Percentiles rank a stretch among this genome's conserved stretches.
Conservation (phyloP, 1,140 invertebrate genomes). For the Zaprionus inermis region DNA sequence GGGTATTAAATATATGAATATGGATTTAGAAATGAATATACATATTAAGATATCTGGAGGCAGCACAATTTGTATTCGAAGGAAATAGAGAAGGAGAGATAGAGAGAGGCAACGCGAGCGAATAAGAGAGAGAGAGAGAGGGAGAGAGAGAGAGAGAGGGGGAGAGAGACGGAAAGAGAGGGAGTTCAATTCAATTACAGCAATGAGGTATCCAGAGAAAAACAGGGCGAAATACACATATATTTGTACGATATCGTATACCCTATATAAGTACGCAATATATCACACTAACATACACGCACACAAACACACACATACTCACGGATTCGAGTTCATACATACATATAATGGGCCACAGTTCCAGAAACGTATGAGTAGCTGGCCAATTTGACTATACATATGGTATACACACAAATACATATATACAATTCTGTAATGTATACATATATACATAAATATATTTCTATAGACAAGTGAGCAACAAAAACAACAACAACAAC, state of each 20-base stretch:
- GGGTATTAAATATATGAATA: constrained; percentile 5
- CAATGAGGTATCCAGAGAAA: constrained; percentile 54
- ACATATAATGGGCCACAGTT: constrained; percentile 23
- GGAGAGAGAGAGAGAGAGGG: constrained; percentile 28
- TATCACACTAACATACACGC: constrained; percentile 15
- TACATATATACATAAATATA: constrained; percentile 48
- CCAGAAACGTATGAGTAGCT: not conserved
- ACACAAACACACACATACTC: constrained; percentile 23
- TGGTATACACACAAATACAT: constrained; percentile 14
- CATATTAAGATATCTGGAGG: not conserved
- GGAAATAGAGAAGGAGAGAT: constrained; percentile 21
- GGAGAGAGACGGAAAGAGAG: not conserved
- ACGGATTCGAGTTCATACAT: constrained; percentile 6
- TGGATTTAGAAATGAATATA: not conserved
- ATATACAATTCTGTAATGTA: constrained; percentile 30
- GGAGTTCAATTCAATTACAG: constrained; percentile 63
- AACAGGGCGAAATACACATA: constrained; percentile 35
- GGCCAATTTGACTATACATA: constrained; percentile 47
- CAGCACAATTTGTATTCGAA: constrained; percentile 28
- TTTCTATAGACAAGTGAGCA: constrained; percentile 56
- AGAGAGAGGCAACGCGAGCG: not conserved
- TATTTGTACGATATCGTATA: constrained; percentile 35
- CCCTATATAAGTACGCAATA: constrained; percentile 12
- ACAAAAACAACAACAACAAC: constrained; percentile 33
- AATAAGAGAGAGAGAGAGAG: not conserved